Conservation (phyloP, 2,797 vertebrate genomes). For the Erpetoichthys calabaricus region DNA sequence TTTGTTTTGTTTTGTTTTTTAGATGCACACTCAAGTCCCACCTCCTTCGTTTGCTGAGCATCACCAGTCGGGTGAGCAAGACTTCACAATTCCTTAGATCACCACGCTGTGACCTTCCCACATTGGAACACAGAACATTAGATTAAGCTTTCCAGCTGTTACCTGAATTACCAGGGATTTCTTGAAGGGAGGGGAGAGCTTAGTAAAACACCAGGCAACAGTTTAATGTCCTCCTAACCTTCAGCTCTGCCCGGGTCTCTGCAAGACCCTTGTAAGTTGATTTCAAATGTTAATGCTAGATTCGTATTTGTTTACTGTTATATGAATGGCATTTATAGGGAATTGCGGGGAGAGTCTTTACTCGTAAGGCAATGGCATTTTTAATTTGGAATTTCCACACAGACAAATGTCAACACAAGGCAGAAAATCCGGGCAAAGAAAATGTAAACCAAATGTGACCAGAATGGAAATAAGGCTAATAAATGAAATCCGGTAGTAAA, state of each 20-base stretch:
- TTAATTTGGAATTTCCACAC: too few species aligned
- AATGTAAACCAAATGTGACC: too few species aligned
- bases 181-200: conserved; percentile 33
- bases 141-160: conserved; percentile 70
- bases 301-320: background rate
- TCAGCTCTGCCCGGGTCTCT: background rate
- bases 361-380: too few species aligned
- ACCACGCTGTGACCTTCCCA: conserved; percentile 65
- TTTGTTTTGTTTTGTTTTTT: conserved; percentile 24
- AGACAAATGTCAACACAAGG: too few species aligned
- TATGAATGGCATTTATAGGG: too few species aligned
- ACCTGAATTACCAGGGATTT: conserved; percentile 48
- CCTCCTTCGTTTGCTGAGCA: conserved; percentile 55
- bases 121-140: conserved; percentile 60
- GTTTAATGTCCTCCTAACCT: conserved; percentile 31
- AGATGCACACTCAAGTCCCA: conserved; percentile 47
- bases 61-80: conserved; percentile 66
- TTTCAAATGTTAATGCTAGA: background rate
- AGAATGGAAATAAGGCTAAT: too few species aligned
- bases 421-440: too few species aligned
- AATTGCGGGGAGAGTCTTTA: too few species aligned
- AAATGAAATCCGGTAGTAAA: too few species aligned
- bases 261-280: background rate
- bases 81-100: conserved; percentile 64
- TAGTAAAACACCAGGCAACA: conserved; percentile 48